Evolutionary conservation across 2,113 vertebrate species (phyloP), one percentile per base, ranked within the genome.

Genomic region (Corvus cornix): DNA sequence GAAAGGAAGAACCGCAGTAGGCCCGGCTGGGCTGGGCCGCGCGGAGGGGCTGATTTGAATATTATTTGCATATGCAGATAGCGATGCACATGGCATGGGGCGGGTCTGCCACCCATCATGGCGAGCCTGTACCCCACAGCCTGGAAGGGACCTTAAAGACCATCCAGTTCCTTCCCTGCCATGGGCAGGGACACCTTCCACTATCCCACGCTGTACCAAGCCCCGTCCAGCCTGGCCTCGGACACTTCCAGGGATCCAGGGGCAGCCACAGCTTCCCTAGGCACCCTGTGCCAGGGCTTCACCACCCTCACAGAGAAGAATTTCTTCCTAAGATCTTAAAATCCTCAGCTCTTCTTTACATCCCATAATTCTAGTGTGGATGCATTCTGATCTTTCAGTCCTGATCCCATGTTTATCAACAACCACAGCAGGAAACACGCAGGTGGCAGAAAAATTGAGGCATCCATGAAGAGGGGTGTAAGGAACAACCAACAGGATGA

Each of bases 401-500:
- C 17, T 4, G 11, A 16, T 55, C 48, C 44, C 2, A 1, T 0
- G 0, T 30, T 66, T 58, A 14, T 16, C 37, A n/a, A 3, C 7
- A 22, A 31, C 9, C 4, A 1, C 28, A 52, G n/a, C 31, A 62
- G 46, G 2, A 69, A 28, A 41, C 3, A 14, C 3, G 7, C 46
- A 20, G 14, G 37, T 43, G 72, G 24, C 6, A 10, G 28, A 35
- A 68, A 37, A 63, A 41, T 0, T 6, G 44, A 66, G 64, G 22
- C 1, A 16, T 15, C 12, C 52, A 2, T 17, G 26, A 84, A 56
- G 37, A 35, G 5, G 6, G 1, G 22, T 7, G 30, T 30, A 24
- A 53, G 43, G n/a, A 67, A 17, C 0, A 3, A 62, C 3, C 37
- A 33, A 13, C 6, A 7, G 81, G 73, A 28, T 20, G 58, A 30